These are phyloP conservation scores for Rhaphigaster nebulosa DNA, from an alignment of 2,888 invertebrate genomes.

Conservation along the genomic window DNA sequence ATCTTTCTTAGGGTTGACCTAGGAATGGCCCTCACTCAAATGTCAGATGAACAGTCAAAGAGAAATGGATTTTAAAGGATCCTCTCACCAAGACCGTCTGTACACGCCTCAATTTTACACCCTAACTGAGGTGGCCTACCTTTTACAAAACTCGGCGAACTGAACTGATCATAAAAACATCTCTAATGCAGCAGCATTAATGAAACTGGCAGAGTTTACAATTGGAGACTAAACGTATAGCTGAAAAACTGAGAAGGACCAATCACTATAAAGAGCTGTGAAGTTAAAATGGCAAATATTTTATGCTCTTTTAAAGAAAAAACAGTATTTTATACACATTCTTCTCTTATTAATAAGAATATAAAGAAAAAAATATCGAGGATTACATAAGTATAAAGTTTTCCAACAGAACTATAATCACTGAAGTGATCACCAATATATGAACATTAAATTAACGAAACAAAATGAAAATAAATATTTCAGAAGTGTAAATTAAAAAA, in stretches of 20 bases:
- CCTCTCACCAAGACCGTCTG: background rate
- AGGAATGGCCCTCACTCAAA: background rate
- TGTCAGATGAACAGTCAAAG: background rate
- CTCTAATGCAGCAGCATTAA: background rate
- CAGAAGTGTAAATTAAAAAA: background rate
- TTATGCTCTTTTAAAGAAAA: background rate
- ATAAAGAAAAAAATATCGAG: background rate
- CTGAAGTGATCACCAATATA: background rate
- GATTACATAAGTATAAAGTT: background rate
- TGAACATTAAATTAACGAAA: background rate
- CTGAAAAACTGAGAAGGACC: background rate
- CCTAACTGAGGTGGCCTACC: background rate
- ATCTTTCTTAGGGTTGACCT: background rate
- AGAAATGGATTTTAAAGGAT: background rate
- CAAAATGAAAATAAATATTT: background rate
- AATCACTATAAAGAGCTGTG: background rate
- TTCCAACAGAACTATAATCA: background rate
- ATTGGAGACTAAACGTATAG: background rate
- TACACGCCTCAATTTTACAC: background rate
- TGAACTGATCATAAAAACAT: no score
- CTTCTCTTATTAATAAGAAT: background rate
- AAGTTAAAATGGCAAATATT: background rate
- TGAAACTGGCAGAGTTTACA: background rate
- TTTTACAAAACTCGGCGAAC: no score
- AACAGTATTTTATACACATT: background rate